These are phyloP conservation scores for Boloria selene DNA, from an alignment of 2,888 invertebrate genomes.

Conservation along the genomic window DNA sequence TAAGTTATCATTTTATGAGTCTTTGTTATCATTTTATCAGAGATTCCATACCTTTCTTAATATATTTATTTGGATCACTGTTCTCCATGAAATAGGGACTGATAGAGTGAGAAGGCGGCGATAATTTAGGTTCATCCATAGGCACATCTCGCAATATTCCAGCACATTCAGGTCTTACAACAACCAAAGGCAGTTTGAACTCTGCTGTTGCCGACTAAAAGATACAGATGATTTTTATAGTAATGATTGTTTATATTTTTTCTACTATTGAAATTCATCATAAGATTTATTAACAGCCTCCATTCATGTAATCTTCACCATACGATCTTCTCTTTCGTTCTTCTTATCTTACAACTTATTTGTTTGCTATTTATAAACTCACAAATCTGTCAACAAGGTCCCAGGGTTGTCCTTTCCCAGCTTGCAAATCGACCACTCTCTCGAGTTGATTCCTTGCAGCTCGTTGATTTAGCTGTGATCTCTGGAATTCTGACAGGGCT, in stretches of 20 bases:
- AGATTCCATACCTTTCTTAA: conserved; percentile 81
- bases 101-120: conserved; percentile 81
- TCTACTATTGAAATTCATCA: background rate
- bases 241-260: background rate
- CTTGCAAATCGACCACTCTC: conserved; percentile 83
- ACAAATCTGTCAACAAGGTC: conserved; percentile 84
- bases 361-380: conserved; percentile 49
- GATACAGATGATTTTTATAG: background rate
- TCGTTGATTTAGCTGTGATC: conserved; percentile 81
- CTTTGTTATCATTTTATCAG: background rate
- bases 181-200: conserved; percentile 86
- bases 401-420: conserved; percentile 84
- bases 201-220: conserved; percentile 85
- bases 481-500: conserved; percentile 87
- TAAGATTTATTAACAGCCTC: conserved; percentile 26
- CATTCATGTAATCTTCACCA: conserved; percentile 36
- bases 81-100: conserved; percentile 87
- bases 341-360: conserved; percentile 32
- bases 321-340: conserved; percentile 38
- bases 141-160: conserved; percentile 84
- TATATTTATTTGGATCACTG: conserved; percentile 83
- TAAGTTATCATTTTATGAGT: too few species aligned
- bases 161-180: conserved; percentile 86
- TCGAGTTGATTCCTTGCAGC: conserved; percentile 83
- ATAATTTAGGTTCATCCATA: conserved; percentile 82